Base-by-base conservation (phyloP, 1,140 invertebrate species). In the Piezodorus guildinii region DNA sequence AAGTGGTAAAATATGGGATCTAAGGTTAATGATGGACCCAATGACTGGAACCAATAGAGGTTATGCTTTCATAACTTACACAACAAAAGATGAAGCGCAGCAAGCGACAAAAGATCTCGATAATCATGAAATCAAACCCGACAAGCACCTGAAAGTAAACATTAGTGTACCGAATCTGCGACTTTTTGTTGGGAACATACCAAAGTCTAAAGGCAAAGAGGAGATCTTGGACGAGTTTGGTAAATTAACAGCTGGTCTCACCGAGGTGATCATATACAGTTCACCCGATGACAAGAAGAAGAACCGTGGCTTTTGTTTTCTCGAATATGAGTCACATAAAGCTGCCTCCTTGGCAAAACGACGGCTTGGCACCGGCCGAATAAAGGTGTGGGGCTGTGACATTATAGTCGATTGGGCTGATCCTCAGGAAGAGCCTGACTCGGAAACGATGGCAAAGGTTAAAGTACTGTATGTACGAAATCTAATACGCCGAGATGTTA, bases 121-220 rank as follows among this genome's bases (percentile, higher is more conserved):
- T 90, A 94, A 95, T 89, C 88, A 97, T 83, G 95, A 97, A 92
- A 97, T 98, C 87, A 92, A 91, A 87, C 88, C 91, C 79, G 94
- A 94, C 82, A 96, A 96, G 86, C 86, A 86, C 81, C 86, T 98
- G 81, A 98, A 97, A 94, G 94, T 98, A 83, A 98, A 98, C 87
- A 92, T 98, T 87, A 98, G 94, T 80, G 91, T 98, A 85, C 94
- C 95, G 81, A 98, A 98, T 86, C 90, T 96, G 80, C 92, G 95
- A 83, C 91, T 99, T 84, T 99, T 98, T 87, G 91, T 98, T 83
- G 96, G 96, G 82, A 98, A 98, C 87, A 98, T 99, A 88, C 96
- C 96, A 85, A 98, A 98, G 86, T 96, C 91, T 83, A 98, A 98
- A 90, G 90, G 92, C 84, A 96, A 94, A 93, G 94, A 98, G 83